Percentiles rank a stretch among this genome's conserved stretches.
Evolutionary conservation across 2,113 vertebrate species (phyloP).

Genomic region (Eolophus roseicapilla): DNA sequence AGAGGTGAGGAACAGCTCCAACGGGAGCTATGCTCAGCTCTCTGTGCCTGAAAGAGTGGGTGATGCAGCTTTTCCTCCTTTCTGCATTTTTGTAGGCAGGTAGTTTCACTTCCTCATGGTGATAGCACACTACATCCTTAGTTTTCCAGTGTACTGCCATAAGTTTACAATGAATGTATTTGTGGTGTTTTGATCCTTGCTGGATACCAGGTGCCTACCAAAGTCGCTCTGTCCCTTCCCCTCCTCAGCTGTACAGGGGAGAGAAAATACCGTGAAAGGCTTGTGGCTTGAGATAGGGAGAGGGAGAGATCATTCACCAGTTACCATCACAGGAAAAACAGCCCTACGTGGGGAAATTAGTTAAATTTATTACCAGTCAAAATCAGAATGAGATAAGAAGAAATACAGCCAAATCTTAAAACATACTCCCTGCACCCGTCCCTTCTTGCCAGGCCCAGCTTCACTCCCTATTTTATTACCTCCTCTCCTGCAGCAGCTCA

Average conservation of each 20-base stretch:
- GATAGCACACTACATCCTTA: not conserved
- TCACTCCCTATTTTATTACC: not conserved
- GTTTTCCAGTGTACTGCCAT: not conserved
- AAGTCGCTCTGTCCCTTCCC: not conserved
- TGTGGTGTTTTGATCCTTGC: not conserved
- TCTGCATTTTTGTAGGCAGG: not conserved
- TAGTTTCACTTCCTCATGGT: not conserved
- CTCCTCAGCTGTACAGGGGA: not conserved
- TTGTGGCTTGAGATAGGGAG: not conserved
- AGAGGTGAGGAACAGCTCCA: not conserved
- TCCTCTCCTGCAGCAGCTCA: not conserved
- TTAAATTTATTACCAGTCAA: not conserved
- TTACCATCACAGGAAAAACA: not conserved
- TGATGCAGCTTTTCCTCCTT: rapidly evolving
- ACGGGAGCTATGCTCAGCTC: rapidly evolving
- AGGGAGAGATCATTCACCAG: not conserved
- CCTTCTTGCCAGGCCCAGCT: not conserved
- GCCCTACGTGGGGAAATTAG: rapidly evolving
- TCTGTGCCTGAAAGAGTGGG: not conserved
- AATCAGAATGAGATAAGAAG: not conserved
- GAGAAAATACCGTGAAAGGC: not conserved
- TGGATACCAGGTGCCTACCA: not conserved
- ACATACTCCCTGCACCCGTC: not conserved
- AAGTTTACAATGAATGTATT: not conserved
- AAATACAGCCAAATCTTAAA: not conserved